These are phyloP conservation scores for Sebastes reedi DNA, from an alignment of 2,797 vertebrate species.

Conservation along the genomic window DNA sequence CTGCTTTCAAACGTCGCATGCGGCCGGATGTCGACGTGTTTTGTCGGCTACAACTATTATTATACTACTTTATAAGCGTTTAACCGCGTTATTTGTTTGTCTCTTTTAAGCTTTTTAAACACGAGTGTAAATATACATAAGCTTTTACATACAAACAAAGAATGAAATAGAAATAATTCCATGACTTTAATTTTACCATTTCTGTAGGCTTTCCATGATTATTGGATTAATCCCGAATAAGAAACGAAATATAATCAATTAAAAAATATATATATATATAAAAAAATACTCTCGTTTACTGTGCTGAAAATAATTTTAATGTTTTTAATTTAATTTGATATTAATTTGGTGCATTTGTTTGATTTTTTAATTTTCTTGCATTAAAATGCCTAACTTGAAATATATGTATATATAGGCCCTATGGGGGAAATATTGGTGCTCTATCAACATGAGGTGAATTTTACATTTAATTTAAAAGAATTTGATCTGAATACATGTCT, in stretches of 20 bases:
- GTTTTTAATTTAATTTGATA: neutral
- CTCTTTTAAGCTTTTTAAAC: no score
- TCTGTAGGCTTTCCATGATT: neutral
- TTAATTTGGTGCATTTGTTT: neutral
- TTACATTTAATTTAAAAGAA: neutral
- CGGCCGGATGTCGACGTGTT: neutral
- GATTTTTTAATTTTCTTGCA: neutral
- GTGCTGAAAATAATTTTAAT: neutral
- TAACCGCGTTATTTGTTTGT: neutral
- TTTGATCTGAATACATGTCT: neutral
- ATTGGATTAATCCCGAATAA: neutral
- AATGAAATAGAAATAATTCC: no score
- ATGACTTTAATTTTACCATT: neutral
- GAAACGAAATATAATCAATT: neutral
- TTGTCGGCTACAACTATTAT: neutral
- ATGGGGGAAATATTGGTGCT: neutral
- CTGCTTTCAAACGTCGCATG: neutral
- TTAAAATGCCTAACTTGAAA: neutral
- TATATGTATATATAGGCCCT: neutral
- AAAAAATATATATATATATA: no score
- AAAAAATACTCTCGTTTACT: neutral
- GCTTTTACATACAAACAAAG: neutral
- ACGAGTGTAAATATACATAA: neutral
- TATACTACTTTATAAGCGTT: neutral
- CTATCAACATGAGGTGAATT: neutral